phyloP scores from a whole-genome alignment of 64 coral and sea anemone genomes.

The Pocillopora verrucosa region DNA sequence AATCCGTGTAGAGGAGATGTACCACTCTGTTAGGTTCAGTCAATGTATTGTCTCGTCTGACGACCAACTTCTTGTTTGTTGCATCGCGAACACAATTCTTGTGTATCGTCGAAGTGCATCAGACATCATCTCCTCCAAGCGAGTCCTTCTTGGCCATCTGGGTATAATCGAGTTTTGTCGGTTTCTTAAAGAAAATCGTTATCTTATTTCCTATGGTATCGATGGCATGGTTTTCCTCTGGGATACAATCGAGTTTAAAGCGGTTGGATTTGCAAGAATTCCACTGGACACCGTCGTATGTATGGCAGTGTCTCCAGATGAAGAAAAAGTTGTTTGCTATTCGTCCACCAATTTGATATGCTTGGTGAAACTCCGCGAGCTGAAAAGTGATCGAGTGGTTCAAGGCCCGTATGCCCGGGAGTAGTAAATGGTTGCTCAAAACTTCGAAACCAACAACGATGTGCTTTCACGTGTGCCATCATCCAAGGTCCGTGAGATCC shows the following conservation, averaged over 20 bases:
- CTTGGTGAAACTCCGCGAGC: background rate
- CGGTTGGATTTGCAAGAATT: background rate
- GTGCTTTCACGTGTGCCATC: no score
- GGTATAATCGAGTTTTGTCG: conserved; percentile 22
- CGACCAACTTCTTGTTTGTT: conserved; percentile 26
- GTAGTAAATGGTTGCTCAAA: no score
- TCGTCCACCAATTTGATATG: background rate
- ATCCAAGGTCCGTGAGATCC: no score
- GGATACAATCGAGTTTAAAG: background rate
- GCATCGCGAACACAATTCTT: conserved; percentile 33
- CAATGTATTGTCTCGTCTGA: conserved; percentile 22
- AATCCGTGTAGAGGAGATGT: background rate
- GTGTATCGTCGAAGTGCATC: background rate
- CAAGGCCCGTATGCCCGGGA: background rate
- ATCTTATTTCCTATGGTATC: conserved; percentile 15
- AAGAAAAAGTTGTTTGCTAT: conserved; percentile 26
- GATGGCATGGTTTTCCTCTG: conserved; percentile 33
- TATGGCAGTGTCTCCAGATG: conserved; percentile 10
- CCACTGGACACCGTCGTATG: background rate
- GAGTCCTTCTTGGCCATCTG: conserved; percentile 18
- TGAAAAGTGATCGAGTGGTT: background rate
- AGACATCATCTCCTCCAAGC: background rate
- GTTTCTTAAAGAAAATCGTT: conserved; percentile 40
- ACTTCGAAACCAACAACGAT: no score
- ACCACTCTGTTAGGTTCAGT: background rate